Conservation (phyloP, 2,113 vertebrate species). For the Chamaea fasciata region DNA sequence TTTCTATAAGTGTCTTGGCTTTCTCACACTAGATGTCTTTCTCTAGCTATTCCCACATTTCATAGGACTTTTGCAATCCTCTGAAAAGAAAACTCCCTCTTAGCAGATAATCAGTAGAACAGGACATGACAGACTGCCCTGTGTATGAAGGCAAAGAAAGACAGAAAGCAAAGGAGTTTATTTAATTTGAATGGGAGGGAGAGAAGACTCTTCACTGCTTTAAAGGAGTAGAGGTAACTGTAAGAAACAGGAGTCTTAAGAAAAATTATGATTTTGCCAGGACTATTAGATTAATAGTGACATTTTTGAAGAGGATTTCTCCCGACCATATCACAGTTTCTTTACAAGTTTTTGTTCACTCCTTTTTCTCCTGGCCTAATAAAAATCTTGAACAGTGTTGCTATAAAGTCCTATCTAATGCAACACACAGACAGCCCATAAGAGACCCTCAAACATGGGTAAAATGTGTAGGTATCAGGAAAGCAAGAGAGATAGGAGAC, state of each 20-base stretch:
- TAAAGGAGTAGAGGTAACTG: accelerated
- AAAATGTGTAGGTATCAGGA: neutral
- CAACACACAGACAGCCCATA: neutral
- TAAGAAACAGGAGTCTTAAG: neutral
- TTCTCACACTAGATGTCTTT: neutral
- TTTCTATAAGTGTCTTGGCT: neutral
- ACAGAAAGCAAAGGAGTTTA: neutral
- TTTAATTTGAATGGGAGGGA: neutral
- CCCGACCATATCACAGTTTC: neutral
- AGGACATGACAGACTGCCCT: neutral
- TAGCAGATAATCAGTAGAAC: neutral
- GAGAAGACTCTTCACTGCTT: neutral
- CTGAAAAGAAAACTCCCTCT: neutral
- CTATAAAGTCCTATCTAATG: neutral
- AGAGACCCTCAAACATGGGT: neutral
- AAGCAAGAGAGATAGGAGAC: neutral
- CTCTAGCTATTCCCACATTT: neutral
- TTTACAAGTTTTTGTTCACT: neutral
- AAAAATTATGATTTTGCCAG: neutral
- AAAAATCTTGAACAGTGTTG: neutral
- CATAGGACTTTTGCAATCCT: neutral
- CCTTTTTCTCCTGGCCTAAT: neutral
- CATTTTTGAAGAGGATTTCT: neutral
- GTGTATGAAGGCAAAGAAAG: neutral
- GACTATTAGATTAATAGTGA: neutral